Evolutionary conservation across 2,888 invertebrate species (phyloP).

Genomic region (Lumbricus terrestris): DNA sequence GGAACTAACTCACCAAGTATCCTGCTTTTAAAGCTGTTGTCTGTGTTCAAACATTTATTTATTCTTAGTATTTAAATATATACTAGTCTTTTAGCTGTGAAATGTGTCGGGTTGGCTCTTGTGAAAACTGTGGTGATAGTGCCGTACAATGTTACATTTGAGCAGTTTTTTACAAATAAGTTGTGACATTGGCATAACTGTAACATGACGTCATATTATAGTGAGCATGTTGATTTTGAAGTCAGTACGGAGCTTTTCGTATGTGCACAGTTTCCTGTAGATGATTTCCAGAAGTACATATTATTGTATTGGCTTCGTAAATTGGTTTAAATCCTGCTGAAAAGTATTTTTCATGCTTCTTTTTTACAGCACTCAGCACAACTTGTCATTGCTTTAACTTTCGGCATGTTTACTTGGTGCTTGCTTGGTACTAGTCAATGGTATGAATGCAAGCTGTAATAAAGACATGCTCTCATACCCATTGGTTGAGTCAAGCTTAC

Average conservation of each 20-base stretch:
- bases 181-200: background rate
- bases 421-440: too few relatives aligned
- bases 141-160: background rate
- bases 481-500: background rate
- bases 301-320: background rate
- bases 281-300: background rate
- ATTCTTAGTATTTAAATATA: background rate
- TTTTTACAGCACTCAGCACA: background rate
- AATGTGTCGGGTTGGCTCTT: background rate
- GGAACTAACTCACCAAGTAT: constrained; percentile 3
- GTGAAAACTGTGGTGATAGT: background rate
- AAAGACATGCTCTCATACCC: background rate
- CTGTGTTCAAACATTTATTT: background rate
- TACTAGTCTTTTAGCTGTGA: background rate
- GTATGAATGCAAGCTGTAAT: background rate
- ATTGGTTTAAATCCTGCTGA: background rate
- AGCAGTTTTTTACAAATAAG: background rate
- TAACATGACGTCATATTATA: background rate
- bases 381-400: background rate
- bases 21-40: background rate
- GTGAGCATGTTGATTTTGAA: background rate
- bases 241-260: background rate
- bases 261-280: background rate
- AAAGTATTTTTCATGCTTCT: background rate
- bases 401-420: background rate